Percentiles rank a stretch among this genome's conserved stretches.
These are phyloP conservation scores for Salvelinus namaycush DNA, from an alignment of 2,113 vertebrate species.

Conservation along the genomic window DNA sequence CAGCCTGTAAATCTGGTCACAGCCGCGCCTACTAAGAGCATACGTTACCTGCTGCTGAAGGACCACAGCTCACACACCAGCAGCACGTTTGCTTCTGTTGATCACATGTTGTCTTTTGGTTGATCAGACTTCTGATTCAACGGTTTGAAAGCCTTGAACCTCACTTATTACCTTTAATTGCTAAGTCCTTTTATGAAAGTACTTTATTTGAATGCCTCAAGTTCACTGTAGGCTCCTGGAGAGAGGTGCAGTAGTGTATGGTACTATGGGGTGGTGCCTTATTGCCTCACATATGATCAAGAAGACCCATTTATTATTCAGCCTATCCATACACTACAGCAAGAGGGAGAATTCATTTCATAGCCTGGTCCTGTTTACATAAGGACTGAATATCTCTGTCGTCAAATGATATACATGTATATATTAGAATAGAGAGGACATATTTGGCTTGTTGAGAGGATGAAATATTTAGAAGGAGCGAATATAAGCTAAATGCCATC, in stretches of 20 bases:
- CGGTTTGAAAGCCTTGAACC: too few relatives aligned
- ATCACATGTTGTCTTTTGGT: too few relatives aligned
- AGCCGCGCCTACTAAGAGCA: too few relatives aligned
- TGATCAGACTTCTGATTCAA: too few relatives aligned
- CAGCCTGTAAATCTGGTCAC: too few relatives aligned
- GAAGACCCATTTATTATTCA: constrained; percentile 59
- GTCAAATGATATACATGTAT: constrained; percentile 58
- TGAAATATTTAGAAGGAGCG: constrained; percentile 68
- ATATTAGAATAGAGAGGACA: constrained; percentile 67
- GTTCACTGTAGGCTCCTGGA: too few relatives aligned
- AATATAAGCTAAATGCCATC: constrained; percentile 69
- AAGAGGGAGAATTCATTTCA: constrained; percentile 53
- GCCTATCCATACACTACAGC: constrained; percentile 52
- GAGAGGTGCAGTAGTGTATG: constrained; percentile 4
- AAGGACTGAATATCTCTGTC: constrained; percentile 48
- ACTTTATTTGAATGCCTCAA: too few relatives aligned
- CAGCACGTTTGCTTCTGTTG: too few relatives aligned
- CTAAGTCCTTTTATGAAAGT: too few relatives aligned
- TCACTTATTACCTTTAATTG: too few relatives aligned
- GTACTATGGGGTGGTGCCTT: constrained; percentile 35
- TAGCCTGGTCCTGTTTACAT: constrained; percentile 55
- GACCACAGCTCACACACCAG: too few relatives aligned
- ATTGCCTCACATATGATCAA: constrained; percentile 62
- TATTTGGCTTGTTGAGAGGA: constrained; percentile 64
- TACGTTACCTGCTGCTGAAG: too few relatives aligned